Evolutionary conservation across 2,888 invertebrate species (phyloP).

Genomic region (Magallana nippona): DNA sequence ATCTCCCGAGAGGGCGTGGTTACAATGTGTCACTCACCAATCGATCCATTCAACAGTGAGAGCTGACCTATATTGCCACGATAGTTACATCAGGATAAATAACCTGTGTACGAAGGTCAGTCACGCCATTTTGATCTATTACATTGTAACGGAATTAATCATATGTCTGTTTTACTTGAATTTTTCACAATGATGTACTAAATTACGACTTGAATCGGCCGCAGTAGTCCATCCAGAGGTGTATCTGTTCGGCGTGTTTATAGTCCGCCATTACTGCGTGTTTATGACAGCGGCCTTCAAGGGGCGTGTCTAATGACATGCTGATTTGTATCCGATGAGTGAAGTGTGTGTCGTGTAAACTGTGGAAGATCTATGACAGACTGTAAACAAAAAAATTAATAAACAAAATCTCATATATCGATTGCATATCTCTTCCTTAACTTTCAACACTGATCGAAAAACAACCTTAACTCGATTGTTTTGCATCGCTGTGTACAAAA

Average conservation of each 20-base stretch:
- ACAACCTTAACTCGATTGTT: too few species aligned
- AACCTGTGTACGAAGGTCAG: not conserved
- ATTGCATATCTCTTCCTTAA: too few species aligned
- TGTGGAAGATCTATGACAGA: too few species aligned
- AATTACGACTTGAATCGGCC: too few species aligned
- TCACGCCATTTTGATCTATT: not conserved
- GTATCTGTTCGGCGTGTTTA: not conserved
- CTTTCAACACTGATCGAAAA: too few species aligned
- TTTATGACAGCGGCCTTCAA: not conserved
- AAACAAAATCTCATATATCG: too few species aligned
- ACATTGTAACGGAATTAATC: not conserved
- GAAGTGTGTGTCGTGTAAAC: too few species aligned
- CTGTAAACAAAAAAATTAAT: too few species aligned
- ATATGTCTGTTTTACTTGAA: too few species aligned
- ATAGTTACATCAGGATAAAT: not conserved
- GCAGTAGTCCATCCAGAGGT: not conserved
- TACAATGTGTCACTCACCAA: not conserved
- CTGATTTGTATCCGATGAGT: too few species aligned
- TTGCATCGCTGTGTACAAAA: too few species aligned
- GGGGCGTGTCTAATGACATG: not conserved
- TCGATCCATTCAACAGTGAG: not conserved
- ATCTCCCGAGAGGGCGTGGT: not conserved
- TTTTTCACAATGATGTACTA: too few species aligned
- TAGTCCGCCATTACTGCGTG: conserved; percentile 6
- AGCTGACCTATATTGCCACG: not conserved